A percentile compares a stretch with the other conserved stretches of the same genome.
These are phyloP conservation scores for Serripes groenlandicus DNA, from an alignment of 2,888 invertebrate species.

Conservation along the genomic window DNA sequence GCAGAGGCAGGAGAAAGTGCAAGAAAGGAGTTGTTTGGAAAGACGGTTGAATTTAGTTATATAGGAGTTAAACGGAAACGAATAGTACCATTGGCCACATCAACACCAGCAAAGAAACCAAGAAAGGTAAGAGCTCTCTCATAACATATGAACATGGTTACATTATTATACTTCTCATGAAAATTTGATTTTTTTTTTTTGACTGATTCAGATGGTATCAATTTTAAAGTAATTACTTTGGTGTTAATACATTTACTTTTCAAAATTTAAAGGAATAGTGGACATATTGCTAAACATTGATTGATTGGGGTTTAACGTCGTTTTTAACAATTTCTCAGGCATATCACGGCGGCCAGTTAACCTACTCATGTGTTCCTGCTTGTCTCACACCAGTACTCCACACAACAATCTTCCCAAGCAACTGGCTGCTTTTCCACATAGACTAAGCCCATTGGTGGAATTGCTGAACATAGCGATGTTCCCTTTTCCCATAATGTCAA, in stretches of 20 bases:
- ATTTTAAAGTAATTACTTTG: no score
- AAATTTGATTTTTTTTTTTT: no score
- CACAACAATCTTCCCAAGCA: no score
- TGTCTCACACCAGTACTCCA: no score
- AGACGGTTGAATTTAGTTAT: conserved; percentile 1
- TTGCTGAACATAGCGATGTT: no score
- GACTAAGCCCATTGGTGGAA: no score
- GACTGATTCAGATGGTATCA: no score
- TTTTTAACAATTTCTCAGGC: neutral
- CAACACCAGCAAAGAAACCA: conserved; percentile 3
- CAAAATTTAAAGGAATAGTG: no score
- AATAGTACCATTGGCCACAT: neutral
- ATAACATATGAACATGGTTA: neutral
- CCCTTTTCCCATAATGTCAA: no score
- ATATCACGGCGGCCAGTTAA: neutral
- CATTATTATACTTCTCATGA: no score
- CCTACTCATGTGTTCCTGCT: neutral
- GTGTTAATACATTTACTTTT: no score
- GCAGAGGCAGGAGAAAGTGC: conserved; percentile 5
- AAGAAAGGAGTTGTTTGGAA: conserved; percentile 3
- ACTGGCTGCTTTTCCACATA: no score
- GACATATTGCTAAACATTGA: neutral
- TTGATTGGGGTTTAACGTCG: neutral
- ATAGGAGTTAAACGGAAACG: conserved; percentile 6
- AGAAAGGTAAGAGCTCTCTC: neutral